A percentile compares a stretch with the other conserved stretches of the same genome.
Evolutionary conservation across 2,888 invertebrate genomes (phyloP).

Genomic region (Trachelus iudaicus): DNA sequence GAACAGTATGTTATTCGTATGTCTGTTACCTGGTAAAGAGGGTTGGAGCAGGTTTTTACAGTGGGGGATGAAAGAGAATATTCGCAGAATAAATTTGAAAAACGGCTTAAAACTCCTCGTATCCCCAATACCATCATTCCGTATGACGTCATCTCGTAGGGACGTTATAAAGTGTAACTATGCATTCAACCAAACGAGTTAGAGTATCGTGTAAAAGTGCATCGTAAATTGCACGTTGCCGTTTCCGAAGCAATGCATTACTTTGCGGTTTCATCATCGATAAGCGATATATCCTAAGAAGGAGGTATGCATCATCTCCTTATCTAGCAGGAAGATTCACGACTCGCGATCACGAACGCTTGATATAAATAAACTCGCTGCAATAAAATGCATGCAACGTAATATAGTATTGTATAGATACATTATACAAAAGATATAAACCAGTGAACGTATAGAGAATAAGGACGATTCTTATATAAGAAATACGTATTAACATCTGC

Average conservation of each 20-base stretch:
- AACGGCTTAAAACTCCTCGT: background rate
- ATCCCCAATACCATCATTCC: background rate
- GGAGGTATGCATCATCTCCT: slow-evolving; percentile 48
- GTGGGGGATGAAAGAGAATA: background rate
- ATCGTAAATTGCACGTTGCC: slow-evolving; percentile 30
- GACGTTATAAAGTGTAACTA: background rate
- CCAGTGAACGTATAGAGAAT: background rate
- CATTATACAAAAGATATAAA: background rate
- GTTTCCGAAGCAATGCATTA: slow-evolving; percentile 17
- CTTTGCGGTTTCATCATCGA: slow-evolving; percentile 29
- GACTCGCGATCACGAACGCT: slow-evolving; percentile 41
- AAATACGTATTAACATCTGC: background rate
- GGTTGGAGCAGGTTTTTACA: background rate
- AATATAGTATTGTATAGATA: background rate
- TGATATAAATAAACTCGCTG: slow-evolving; percentile 6
- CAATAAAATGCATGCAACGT: background rate
- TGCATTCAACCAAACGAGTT: background rate
- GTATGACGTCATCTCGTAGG: background rate
- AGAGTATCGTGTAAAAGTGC: background rate
- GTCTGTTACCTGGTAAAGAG: background rate
- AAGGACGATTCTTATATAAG: background rate
- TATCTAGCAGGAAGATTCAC: slow-evolving; percentile 51
- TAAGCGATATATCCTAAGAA: slow-evolving; percentile 20
- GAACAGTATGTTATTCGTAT: background rate
- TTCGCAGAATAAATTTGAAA: background rate